These are phyloP conservation scores for Pseudorhombus dupliciocellatus DNA, from an alignment of 2,113 vertebrate species.

Conservation along the genomic window DNA sequence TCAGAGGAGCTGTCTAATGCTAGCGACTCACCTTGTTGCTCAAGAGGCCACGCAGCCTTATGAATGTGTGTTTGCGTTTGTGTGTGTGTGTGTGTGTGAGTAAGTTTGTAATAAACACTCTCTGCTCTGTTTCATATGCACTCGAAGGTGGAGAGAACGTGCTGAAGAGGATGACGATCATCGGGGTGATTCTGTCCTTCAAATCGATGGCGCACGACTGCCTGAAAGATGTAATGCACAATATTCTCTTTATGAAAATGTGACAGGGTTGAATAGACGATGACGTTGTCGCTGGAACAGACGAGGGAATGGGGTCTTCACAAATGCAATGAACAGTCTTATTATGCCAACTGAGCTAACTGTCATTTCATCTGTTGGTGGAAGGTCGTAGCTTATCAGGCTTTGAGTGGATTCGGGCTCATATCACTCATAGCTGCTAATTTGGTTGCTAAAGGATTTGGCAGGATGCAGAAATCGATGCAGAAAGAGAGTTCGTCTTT, in stretches of 20 bases:
- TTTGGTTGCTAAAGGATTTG: background rate
- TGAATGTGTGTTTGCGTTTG: background rate
- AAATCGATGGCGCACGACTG: conserved; percentile 87
- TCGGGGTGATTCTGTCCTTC: conserved; percentile 94
- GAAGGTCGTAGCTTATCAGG: background rate
- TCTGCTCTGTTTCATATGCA: conserved; percentile 9
- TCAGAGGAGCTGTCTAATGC: too few species aligned
- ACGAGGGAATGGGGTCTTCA: background rate
- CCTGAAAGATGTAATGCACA: conserved; percentile 84
- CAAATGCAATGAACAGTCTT: background rate
- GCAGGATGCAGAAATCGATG: too few species aligned
- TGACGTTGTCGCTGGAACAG: rapidly evolving
- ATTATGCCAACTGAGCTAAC: background rate
- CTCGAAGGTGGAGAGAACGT: conserved; percentile 87
- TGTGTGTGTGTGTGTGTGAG: background rate
- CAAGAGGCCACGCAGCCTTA: background rate
- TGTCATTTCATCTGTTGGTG: background rate
- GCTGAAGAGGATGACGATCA: conserved; percentile 94
- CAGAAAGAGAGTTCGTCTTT: too few species aligned
- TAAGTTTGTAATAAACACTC: background rate
- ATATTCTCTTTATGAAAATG: background rate
- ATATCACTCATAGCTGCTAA: background rate
- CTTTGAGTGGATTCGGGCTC: background rate
- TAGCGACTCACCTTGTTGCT: background rate
- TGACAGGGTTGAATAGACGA: background rate